These are phyloP conservation scores for Bombus cullumanus DNA, from an alignment of 1,140 invertebrate genomes.

Conservation along the genomic window DNA sequence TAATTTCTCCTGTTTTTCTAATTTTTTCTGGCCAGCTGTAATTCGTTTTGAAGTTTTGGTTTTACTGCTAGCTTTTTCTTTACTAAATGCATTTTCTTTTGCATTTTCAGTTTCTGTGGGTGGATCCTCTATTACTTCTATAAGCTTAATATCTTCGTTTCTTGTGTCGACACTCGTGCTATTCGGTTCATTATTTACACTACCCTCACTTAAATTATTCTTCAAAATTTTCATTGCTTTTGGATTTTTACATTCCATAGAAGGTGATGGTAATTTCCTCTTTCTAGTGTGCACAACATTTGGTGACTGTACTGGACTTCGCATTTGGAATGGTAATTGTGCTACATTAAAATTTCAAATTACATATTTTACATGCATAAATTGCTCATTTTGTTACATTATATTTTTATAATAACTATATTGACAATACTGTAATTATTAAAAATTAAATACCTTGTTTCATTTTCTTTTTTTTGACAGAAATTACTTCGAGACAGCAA, in stretches of 20 bases:
- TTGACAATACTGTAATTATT: too few relatives aligned
- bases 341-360: constrained; percentile 68
- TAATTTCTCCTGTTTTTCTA: constrained; percentile 46
- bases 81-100: constrained; percentile 46
- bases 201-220: constrained; percentile 58
- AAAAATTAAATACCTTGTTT: constrained; percentile 74
- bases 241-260: constrained; percentile 63
- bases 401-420: neutral
- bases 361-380: neutral
- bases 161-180: neutral
- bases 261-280: constrained; percentile 73
- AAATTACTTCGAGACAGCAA: constrained; percentile 53
- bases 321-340: constrained; percentile 76
- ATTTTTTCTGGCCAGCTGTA: constrained; percentile 53
- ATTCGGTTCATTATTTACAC: neutral
- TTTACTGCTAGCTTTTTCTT: constrained; percentile 9
- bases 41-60: constrained; percentile 43
- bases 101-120: neutral
- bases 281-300: constrained; percentile 71
- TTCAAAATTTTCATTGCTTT: constrained; percentile 77
- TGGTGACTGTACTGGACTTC: constrained; percentile 65
- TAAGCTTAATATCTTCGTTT: neutral
- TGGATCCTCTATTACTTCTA: neutral
- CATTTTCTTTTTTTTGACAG: constrained; percentile 71
- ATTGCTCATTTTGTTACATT: neutral